phyloP scores from a whole-genome alignment of 2,797 vertebrate genomes.

The Eulemur albifrons region DNA sequence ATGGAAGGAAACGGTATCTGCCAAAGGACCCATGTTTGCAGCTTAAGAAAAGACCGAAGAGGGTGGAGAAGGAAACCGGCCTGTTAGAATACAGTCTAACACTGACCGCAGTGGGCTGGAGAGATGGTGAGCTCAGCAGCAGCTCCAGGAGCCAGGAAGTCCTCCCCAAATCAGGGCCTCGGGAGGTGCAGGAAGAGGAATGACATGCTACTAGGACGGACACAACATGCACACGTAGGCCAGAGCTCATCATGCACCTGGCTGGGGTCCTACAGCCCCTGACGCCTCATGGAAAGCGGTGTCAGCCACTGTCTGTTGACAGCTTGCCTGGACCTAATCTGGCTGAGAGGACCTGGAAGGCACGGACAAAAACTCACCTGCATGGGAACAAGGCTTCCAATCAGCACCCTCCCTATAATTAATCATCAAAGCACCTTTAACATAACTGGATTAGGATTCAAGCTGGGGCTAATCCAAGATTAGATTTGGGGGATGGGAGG shows the following conservation, averaged over 20 bases:
- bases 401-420: background rate
- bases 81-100: background rate
- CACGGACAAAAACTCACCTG: constrained; percentile 8
- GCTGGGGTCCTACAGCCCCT: background rate
- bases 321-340: background rate
- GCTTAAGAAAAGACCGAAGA: background rate
- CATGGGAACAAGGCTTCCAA: background rate
- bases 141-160: background rate
- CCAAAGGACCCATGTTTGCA: background rate
- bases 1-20: background rate
- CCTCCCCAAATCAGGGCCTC: background rate
- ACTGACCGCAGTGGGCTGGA: background rate
- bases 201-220: background rate
- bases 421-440: background rate
- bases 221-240: background rate
- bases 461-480: background rate
- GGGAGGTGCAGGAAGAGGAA: background rate
- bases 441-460: background rate
- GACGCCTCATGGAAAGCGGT: background rate
- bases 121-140: background rate
- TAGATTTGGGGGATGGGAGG: background rate
- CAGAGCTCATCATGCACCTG: background rate
- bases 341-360: background rate
- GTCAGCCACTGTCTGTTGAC: background rate
- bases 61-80: background rate